Percentiles rank a stretch among this genome's conserved stretches.
Conservation (phyloP, 2,888 invertebrate genomes). For the Apotomis capreana region DNA sequence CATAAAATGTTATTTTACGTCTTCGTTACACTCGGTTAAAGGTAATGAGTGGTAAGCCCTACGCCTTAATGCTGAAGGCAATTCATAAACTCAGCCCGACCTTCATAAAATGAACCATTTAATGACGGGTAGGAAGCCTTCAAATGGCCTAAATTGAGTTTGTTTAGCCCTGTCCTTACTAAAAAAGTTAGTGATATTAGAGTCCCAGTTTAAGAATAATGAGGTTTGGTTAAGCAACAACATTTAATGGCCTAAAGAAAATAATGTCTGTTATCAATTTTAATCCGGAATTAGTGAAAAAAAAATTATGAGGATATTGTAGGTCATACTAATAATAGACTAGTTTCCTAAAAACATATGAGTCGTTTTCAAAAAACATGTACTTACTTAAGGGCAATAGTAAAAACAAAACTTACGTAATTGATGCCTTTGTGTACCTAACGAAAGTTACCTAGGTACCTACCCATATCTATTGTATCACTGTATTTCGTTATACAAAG, state of each 20-base stretch:
- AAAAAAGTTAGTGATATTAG: slow-evolving; percentile 1
- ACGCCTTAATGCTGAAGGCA: slow-evolving; percentile 16
- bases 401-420: too few species aligned
- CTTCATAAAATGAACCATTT: slow-evolving; percentile 33
- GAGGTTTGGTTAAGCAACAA: neutral
- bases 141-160: slow-evolving; percentile 15
- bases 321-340: too few species aligned
- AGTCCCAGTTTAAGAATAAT: neutral
- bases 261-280: too few species aligned
- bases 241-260: neutral
- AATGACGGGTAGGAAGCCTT: slow-evolving; percentile 3
- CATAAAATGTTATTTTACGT: slow-evolving; percentile 27
- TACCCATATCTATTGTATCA: too few species aligned
- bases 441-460: too few species aligned
- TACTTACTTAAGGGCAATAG: too few species aligned
- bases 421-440: too few species aligned
- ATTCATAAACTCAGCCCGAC: slow-evolving; percentile 26
- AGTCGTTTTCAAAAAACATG: too few species aligned
- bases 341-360: too few species aligned
- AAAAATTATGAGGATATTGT: too few species aligned
- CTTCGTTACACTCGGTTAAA: slow-evolving; percentile 16
- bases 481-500: too few species aligned
- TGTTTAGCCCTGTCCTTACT: slow-evolving; percentile 13
- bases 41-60: slow-evolving; percentile 17
- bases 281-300: too few species aligned